A percentile compares a stretch with the other conserved stretches of the same genome.
phyloP scores from a whole-genome alignment of 2,888 invertebrate genomes.

The Drosophila glabriapex region DNA sequence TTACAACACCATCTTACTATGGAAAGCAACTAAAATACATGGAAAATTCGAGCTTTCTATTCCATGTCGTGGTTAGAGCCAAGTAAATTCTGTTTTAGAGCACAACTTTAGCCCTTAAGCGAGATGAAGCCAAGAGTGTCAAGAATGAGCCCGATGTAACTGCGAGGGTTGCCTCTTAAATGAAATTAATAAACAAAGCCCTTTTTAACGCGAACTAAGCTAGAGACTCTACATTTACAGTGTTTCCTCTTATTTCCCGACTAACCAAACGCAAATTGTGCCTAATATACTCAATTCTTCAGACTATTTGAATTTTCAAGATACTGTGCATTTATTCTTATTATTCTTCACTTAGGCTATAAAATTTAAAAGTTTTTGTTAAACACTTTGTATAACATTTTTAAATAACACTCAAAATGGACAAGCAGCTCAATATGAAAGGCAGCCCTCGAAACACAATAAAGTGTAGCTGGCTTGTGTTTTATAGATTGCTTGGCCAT shows the following conservation, averaged over 20 bases:
- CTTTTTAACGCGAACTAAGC: neutral
- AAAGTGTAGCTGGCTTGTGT: slow-evolving; percentile 18
- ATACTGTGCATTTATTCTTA: neutral
- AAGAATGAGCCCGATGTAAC: slow-evolving; percentile 22
- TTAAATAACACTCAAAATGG: neutral
- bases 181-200: neutral
- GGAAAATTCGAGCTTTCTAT: slow-evolving; percentile 4
- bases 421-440: neutral
- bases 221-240: neutral
- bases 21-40: slow-evolving; percentile 36
- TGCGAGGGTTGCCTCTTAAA: neutral
- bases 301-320: neutral
- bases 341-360: neutral
- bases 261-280: neutral
- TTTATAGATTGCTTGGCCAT: slow-evolving; percentile 29
- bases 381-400: neutral
- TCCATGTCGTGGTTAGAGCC: neutral
- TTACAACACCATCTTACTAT: slow-evolving; percentile 50
- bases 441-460: slow-evolving; percentile 1
- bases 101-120: slow-evolving; percentile 27
- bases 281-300: neutral
- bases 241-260: neutral
- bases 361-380: neutral
- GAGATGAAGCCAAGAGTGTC: neutral
- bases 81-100: slow-evolving; percentile 51